Conservation (phyloP, 2,797 vertebrate species). For the Molossus molossus region DNA sequence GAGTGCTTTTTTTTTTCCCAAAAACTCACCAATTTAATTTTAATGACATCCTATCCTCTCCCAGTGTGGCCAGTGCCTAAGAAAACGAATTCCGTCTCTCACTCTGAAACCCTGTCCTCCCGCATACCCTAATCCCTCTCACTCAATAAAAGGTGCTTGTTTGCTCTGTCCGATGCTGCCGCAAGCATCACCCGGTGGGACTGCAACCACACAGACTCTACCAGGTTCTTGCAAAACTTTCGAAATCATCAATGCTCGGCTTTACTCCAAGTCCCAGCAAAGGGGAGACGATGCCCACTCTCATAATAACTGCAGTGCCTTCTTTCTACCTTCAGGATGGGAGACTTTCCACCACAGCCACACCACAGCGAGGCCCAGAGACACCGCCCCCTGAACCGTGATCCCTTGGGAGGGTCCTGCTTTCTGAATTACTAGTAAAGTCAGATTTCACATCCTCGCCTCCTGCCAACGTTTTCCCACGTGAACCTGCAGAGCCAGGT, state of each 20-base stretch:
- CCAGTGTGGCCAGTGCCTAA: accelerated
- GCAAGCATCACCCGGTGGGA: background rate
- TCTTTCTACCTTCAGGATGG: background rate
- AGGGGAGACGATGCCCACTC: background rate
- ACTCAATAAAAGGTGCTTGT: background rate
- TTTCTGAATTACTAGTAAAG: background rate
- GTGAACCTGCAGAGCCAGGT: background rate
- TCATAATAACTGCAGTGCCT: too few species aligned
- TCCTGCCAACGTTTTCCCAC: background rate
- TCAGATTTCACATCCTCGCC: background rate
- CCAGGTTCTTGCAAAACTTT: background rate
- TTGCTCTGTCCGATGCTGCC: too few species aligned
- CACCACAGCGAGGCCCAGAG: background rate
- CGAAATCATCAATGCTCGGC: background rate
- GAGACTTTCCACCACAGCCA: background rate
- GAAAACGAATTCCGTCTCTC: background rate
- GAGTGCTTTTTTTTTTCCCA: too few species aligned
- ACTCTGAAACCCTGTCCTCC: background rate
- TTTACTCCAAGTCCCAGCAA: background rate
- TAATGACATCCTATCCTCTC: background rate
- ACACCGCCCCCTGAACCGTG: accelerated
- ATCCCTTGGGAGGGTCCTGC: accelerated
- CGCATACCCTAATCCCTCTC: background rate
- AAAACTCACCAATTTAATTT: background rate
- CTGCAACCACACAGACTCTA: accelerated